Base-by-base conservation (phyloP, 2,797 vertebrate genomes). In the Rhyacichthys aspro region DNA sequence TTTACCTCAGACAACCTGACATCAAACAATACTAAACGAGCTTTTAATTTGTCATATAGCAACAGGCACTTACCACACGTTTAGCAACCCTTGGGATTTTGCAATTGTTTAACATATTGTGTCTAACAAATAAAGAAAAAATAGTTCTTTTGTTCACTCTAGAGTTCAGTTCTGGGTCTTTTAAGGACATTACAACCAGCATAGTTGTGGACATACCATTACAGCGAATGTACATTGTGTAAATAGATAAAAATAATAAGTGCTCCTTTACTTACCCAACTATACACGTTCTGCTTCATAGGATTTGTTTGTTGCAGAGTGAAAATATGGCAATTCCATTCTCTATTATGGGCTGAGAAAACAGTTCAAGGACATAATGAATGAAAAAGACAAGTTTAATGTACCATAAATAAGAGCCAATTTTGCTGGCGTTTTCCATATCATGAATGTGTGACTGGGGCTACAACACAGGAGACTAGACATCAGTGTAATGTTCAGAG, bases 331-430 rank as follows among this genome's bases (percentile, higher is more conserved):
- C 52, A 53, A 19, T 62, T 57, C 43, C n/a, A 14, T 11, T 19
- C 2, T 37, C 28, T 33, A 8, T 19, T 48, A 47, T 42, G 33
- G 17, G 43, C 2, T 0, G 10, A 8, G 15, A 17, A 60, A 65
- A 57, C 38, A 47, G 36, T 53, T 23, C 18, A 39, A 64, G 49
- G 43, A 68, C 55, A 39, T 33, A 60, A 15, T 46, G 16, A 32
- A 17, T 39, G 42, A 56, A 61, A 76, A 59, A 55, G 23, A 74
- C 23, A 47, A 37, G 70, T 63, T 73, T 68, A 75, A 72, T 81
- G 68, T 71, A 52, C 56, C 66, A 62, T 72, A 78, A 75, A 81
- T 75, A 66, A 53, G 15, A 63, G 69, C 58, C 39, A 59, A 57
- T 69, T 73, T 66, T n/a, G 3, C 3, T 3, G 2, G 0, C 0